These are phyloP conservation scores for Petrocephalus microphthalmus DNA, from an alignment of 2,113 vertebrate genomes.

Conservation along the genomic window DNA sequence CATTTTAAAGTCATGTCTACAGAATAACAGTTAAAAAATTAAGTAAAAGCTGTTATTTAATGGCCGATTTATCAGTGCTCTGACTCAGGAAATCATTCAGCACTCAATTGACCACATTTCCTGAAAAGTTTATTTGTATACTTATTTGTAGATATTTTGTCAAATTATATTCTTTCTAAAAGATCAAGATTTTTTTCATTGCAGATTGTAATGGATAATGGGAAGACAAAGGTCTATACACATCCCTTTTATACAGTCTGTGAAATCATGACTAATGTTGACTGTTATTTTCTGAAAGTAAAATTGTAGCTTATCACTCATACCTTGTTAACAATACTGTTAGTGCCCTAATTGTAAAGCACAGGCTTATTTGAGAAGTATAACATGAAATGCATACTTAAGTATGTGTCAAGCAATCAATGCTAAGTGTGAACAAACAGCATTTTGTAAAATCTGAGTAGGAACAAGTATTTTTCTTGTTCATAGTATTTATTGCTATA, in stretches of 20 bases:
- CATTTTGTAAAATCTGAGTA: conserved; percentile 30
- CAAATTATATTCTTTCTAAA: background rate
- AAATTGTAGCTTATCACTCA: background rate
- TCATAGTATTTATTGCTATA: conserved; percentile 65
- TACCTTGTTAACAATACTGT: background rate
- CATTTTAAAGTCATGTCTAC: background rate
- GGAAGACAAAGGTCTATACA: background rate
- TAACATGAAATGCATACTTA: conserved; percentile 23
- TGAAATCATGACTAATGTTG: background rate
- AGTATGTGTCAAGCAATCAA: conserved; percentile 30
- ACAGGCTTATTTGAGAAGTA: conserved; percentile 13
- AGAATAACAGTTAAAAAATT: background rate
- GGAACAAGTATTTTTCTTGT: conserved; percentile 44
- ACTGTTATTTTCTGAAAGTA: background rate
- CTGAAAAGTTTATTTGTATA: background rate
- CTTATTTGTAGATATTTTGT: background rate
- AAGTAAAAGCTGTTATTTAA: background rate
- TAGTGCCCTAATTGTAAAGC: conserved; percentile 7
- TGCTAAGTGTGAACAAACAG: conserved; percentile 28
- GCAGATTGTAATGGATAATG: background rate
- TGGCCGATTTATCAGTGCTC: background rate
- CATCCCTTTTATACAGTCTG: background rate
- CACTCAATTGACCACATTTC: background rate
- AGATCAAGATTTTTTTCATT: background rate
- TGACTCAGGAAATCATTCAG: background rate